Evolutionary conservation across 2,797 vertebrate species (phyloP).

Genomic region (Thalassophryne amazonica): DNA sequence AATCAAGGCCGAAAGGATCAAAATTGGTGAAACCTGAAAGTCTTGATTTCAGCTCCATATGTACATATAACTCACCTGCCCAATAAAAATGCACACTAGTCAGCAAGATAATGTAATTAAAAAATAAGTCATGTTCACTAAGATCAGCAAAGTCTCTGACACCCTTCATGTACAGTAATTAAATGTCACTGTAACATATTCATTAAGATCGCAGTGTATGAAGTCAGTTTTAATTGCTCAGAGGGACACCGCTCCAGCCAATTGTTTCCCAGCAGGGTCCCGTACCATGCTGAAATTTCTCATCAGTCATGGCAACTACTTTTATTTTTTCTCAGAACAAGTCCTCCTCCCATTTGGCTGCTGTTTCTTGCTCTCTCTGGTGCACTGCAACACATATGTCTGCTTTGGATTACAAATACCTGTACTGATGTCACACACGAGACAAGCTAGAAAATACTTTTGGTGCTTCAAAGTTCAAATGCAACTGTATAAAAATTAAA

Average conservation of each 20-base stretch:
- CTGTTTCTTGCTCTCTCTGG: neutral
- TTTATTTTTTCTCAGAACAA: neutral
- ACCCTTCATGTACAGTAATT: slow-evolving; percentile 29
- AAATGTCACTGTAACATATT: slow-evolving; percentile 36
- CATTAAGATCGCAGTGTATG: slow-evolving; percentile 30
- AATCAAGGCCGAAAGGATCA: too few relatives aligned
- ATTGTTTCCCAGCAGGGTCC: slow-evolving; percentile 13
- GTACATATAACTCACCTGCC: slow-evolving; percentile 3
- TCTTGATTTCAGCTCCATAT: neutral
- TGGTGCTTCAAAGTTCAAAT: slow-evolving; percentile 5
- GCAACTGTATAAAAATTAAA: slow-evolving; percentile 2
- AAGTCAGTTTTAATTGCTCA: slow-evolving; percentile 27
- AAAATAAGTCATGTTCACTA: slow-evolving; percentile 12
- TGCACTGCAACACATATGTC: slow-evolving; percentile 3
- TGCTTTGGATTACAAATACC: slow-evolving; percentile 11
- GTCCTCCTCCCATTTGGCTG: neutral
- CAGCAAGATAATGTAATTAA: slow-evolving; percentile 41
- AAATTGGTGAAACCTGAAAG: too few relatives aligned
- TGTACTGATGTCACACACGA: neutral
- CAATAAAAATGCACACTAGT: slow-evolving; percentile 1
- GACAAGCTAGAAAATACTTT: neutral
- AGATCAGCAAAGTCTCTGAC: slow-evolving; percentile 20
- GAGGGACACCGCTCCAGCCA: neutral
- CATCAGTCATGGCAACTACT: neutral
- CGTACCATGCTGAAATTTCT: neutral